A percentile compares a stretch with the other conserved stretches of the same genome.
phyloP scores from a whole-genome alignment of 2,888 invertebrate species.

The Latrodectus hesperus region DNA sequence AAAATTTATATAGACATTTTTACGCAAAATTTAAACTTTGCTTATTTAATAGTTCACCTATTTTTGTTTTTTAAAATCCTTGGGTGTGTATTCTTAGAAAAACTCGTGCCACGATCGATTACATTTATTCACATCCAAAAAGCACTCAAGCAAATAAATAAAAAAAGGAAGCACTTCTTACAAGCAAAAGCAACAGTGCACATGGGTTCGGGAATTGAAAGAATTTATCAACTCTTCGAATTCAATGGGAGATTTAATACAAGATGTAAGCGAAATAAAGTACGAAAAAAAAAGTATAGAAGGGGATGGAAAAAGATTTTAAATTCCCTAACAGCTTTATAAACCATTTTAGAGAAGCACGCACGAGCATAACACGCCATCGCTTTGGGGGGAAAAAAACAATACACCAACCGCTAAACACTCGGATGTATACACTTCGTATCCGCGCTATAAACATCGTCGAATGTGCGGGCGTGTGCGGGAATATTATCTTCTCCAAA shows the following conservation, averaged over 20 bases:
- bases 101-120: too few species aligned
- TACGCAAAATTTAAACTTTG: too few species aligned
- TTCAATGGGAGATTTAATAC: constrained; percentile 20
- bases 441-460: too few species aligned
- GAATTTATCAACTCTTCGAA: constrained; percentile 44
- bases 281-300: background rate
- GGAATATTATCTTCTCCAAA: constrained; percentile 37
- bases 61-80: too few species aligned
- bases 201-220: constrained; percentile 25
- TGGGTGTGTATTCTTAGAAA: too few species aligned
- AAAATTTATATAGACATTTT: too few species aligned
- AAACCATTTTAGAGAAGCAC: constrained; percentile 48
- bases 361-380: constrained; percentile 7
- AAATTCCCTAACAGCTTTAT: constrained; percentile 59
- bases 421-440: too few species aligned
- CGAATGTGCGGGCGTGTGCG: background rate
- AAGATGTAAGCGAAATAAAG: background rate
- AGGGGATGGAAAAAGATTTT: constrained; percentile 16
- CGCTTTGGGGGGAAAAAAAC: background rate
- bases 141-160: too few species aligned
- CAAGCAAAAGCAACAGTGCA: constrained; percentile 16
- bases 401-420: too few species aligned
- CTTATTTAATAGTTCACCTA: too few species aligned
- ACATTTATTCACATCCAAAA: too few species aligned
- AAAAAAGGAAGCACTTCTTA: too few species aligned